Base-by-base conservation (phyloP, 2,888 invertebrate genomes). In the Crematogaster levior region DNA sequence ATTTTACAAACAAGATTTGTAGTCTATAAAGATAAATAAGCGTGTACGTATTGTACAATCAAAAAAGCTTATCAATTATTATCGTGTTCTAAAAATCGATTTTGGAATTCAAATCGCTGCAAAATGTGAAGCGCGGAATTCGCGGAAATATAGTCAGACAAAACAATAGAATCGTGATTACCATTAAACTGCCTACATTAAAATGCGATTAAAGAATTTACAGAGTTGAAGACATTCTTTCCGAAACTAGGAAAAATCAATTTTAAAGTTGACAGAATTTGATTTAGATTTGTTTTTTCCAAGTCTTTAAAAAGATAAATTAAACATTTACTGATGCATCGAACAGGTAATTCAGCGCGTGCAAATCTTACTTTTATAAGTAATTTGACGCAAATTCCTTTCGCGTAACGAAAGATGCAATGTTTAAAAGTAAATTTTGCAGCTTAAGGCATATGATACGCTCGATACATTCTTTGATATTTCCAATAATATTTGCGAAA, bases 401-500 rank as follows among this genome's bases (percentile, higher is more conserved):
- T 43, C 10, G 5, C 9, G 18, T 18, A 18, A 37, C 37, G 40
- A 66, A 53, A n/a, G n/a, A 1, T 1, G 4, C 53, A 21, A 15
- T 43, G 53, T 34, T 68, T 56, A 18, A 12, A 68, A 66, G 24
- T 43, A 40, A 43, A 66, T 30, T 9, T 60, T 46, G 24, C 18
- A 18, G 40, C 30, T 21, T 2, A 24, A 68, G 43, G 18, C 48
- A 21, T n/a, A n/a, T n/a, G n/a, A n/a, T 34, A 53, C 18, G 15
- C 34, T 58, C 43, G 68, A 77, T 46, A 24, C 15, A 56, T 70
- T 24, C 51, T 70, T 70, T n/a, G 63, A 65, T 30, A 74, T 58
- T 68, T 18, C 56, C 34, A 24, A 56, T 58, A 58, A 53, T 70
- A 56, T 58, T 79, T 70, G 43, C 24, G 56, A 79, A 79, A 79